Evolutionary conservation across 2,113 vertebrate species (phyloP).

Genomic region (Menidia beryllina): DNA sequence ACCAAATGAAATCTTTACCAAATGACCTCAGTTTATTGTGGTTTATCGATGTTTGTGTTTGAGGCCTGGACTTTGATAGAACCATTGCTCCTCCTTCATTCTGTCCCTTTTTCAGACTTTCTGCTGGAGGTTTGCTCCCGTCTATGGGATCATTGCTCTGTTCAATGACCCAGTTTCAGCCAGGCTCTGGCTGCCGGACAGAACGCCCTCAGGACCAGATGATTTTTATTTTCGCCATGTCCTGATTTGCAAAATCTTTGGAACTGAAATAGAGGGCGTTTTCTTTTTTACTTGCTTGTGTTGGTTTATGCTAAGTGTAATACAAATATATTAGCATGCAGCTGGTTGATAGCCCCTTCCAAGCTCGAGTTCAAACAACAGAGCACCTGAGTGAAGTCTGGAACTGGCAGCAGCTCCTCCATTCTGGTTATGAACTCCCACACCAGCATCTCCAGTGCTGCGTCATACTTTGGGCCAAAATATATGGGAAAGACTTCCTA

Average conservation of each 20-base stretch:
- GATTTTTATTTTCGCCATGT: neutral
- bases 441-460: constrained; percentile 84
- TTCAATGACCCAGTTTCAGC: neutral
- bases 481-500: constrained; percentile 84
- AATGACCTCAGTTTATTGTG: too few relatives aligned
- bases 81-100: neutral
- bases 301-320: neutral
- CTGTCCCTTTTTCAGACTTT: neutral
- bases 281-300: neutral
- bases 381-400: constrained; percentile 80
- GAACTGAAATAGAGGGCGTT: neutral
- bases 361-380: neutral
- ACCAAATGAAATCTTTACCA: neutral
- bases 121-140: neutral
- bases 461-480: constrained; percentile 84
- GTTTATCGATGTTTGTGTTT: neutral
- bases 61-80: neutral
- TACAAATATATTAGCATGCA: neutral
- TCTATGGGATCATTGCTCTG: neutral
- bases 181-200: neutral
- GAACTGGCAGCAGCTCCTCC: constrained; percentile 80
- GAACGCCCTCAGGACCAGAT: neutral
- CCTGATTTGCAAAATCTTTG: neutral
- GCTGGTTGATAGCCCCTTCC: neutral
- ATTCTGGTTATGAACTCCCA: constrained; percentile 86